These are phyloP conservation scores for Microctonus aethiopoides DNA, from an alignment of 2,888 invertebrate genomes.

Conservation along the genomic window DNA sequence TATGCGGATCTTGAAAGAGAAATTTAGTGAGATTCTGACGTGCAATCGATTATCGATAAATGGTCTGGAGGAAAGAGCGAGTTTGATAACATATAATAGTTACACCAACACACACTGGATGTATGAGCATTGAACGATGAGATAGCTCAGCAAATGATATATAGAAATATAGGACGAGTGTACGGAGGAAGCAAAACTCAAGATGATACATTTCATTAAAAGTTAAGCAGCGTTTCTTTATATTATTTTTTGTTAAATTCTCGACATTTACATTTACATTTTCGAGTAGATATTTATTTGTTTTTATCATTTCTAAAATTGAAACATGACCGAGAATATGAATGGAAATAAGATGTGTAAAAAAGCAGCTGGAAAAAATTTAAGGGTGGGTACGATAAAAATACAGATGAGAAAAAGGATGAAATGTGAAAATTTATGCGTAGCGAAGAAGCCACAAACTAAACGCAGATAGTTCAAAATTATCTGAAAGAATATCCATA, in stretches of 20 bases:
- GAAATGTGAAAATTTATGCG: conserved; percentile 49
- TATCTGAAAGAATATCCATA: conserved; percentile 42
- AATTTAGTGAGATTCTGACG: neutral
- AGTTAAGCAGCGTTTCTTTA: neutral
- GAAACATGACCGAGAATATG: neutral
- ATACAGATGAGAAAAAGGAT: conserved; percentile 22
- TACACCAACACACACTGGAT: neutral
- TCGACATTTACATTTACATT: too few relatives aligned
- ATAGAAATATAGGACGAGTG: neutral
- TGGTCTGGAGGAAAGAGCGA: neutral
- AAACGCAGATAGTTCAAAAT: conserved; percentile 46
- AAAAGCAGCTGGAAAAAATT: conserved; percentile 22
- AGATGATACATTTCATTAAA: neutral
- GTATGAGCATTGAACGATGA: neutral
- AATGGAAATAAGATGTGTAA: neutral
- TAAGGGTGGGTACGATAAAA: conserved; percentile 20
- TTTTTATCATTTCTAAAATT: too few relatives aligned
- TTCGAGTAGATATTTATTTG: too few relatives aligned
- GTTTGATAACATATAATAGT: neutral
- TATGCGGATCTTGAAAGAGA: neutral
- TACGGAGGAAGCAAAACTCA: neutral
- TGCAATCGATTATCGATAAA: conserved; percentile 22
- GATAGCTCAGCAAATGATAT: neutral
- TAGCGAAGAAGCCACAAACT: conserved; percentile 40
- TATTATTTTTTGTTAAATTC: too few relatives aligned